Evolutionary conservation across 1,140 invertebrate genomes (phyloP).

Genomic region (Drosophila guanche): DNA sequence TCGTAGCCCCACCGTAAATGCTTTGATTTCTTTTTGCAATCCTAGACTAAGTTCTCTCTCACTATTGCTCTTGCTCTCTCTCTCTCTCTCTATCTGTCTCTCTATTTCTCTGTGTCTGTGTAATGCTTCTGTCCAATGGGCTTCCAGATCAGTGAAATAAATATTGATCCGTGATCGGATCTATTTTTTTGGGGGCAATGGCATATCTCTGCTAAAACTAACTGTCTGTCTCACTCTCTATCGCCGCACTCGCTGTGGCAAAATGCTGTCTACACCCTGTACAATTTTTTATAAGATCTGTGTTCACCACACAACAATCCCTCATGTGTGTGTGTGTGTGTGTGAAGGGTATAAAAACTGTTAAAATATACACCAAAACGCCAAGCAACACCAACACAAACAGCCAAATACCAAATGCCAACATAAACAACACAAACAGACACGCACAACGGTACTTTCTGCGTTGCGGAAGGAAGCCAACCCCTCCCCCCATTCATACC

Average conservation of each 20-base stretch:
- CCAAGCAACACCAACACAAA: background rate
- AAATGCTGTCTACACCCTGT: slow-evolving; percentile 5
- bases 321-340: slow-evolving; percentile 45
- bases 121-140: slow-evolving; percentile 7
- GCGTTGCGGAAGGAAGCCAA: slow-evolving; percentile 15
- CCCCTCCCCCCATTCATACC: slow-evolving; percentile 5
- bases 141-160: background rate
- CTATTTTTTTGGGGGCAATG: slow-evolving; percentile 18
- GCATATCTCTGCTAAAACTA: slow-evolving; percentile 33
- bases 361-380: slow-evolving; percentile 45
- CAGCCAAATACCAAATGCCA: slow-evolving; percentile 14
- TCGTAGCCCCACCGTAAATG: slow-evolving; percentile 14
- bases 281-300: background rate
- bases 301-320: slow-evolving; percentile 2
- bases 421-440: slow-evolving; percentile 52
- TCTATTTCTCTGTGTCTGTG: slow-evolving; percentile 8
- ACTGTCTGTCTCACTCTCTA: slow-evolving; percentile 15
- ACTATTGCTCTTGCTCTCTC: slow-evolving; percentile 23
- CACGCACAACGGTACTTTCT: slow-evolving; percentile 47
- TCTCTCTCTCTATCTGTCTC: slow-evolving; percentile 18
- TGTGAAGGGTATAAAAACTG: slow-evolving; percentile 79
- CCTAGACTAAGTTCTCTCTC: slow-evolving; percentile 38
- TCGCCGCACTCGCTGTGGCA: slow-evolving; percentile 9
- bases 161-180: slow-evolving; percentile 1
- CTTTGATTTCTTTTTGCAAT: slow-evolving; percentile 43